Evolutionary conservation across 2,113 vertebrate genomes (phyloP).

Genomic region (Microcebus lehilahytsara): DNA sequence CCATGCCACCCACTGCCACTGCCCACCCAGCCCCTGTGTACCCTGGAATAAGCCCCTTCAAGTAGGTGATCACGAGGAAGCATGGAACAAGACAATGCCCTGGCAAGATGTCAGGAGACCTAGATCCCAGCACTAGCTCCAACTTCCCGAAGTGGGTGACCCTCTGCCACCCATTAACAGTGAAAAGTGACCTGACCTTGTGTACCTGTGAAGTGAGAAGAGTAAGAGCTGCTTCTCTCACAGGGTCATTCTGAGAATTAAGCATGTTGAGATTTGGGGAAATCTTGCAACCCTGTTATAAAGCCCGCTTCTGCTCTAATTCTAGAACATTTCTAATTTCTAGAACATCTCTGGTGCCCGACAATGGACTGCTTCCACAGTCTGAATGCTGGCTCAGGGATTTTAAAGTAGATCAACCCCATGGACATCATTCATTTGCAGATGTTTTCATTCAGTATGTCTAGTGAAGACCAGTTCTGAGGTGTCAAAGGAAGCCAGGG

Average conservation of each 20-base stretch:
- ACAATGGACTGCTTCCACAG: accelerated
- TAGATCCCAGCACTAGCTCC: background rate
- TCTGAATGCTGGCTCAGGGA: background rate
- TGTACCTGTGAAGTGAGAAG: accelerated
- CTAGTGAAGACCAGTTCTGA: accelerated
- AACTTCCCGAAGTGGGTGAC: too few species aligned
- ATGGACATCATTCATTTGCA: accelerated
- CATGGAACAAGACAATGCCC: accelerated
- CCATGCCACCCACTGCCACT: accelerated
- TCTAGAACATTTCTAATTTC: background rate
- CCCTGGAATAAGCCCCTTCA: background rate
- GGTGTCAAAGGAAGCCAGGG: accelerated
- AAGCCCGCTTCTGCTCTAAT: too few species aligned
- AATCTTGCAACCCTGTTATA: accelerated
- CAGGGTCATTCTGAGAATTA: background rate
- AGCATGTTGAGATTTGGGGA: accelerated
- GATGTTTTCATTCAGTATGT: accelerated
- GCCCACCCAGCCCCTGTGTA: background rate
- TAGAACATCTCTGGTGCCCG: background rate
- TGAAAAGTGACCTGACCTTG: background rate
- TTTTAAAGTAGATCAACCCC: accelerated
- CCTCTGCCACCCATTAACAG: too few species aligned
- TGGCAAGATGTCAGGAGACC: background rate
- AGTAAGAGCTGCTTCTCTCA: background rate
- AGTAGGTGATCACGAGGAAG: background rate